Evolutionary conservation across 1,140 invertebrate genomes (phyloP).

Genomic region (Macrostomum lignano): DNA sequence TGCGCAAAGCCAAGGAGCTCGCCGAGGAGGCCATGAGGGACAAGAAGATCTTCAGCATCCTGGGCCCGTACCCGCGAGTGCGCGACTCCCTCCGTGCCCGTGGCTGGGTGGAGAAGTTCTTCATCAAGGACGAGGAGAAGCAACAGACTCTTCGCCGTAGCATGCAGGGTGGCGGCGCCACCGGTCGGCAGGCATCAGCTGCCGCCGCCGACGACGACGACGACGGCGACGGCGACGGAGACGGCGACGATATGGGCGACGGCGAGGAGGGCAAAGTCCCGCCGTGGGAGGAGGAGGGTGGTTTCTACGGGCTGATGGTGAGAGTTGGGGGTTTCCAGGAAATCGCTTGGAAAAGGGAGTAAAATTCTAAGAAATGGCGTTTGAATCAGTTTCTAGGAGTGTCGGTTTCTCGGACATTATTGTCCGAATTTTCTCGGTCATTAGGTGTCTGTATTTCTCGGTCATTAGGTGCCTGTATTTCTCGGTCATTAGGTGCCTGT

Average conservation of each 20-base stretch:
- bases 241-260: slow-evolving; percentile 6
- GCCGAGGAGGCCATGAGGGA: no score
- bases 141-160: not conserved
- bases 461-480: no score
- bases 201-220: not conserved
- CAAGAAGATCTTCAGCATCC: slow-evolving; percentile 30
- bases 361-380: no score
- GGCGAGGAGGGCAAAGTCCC: slow-evolving; percentile 12
- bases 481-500: no score
- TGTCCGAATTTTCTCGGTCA: no score
- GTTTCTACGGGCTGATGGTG: slow-evolving; percentile 27
- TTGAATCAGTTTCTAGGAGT: no score
- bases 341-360: no score
- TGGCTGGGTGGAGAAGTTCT: slow-evolving; percentile 32
- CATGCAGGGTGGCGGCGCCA: not conserved
- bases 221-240: not conserved
- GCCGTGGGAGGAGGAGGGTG: slow-evolving; percentile 28
- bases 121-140: slow-evolving; percentile 10
- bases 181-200: not conserved
- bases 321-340: no score
- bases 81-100: slow-evolving; percentile 25
- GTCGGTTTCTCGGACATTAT: no score
- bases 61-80: slow-evolving; percentile 30
- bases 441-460: no score
- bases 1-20: no score